These are phyloP conservation scores for Tethya wilhelma DNA, from an alignment of 37 sponge, comb jelly and placozoan species.

Conservation along the genomic window DNA sequence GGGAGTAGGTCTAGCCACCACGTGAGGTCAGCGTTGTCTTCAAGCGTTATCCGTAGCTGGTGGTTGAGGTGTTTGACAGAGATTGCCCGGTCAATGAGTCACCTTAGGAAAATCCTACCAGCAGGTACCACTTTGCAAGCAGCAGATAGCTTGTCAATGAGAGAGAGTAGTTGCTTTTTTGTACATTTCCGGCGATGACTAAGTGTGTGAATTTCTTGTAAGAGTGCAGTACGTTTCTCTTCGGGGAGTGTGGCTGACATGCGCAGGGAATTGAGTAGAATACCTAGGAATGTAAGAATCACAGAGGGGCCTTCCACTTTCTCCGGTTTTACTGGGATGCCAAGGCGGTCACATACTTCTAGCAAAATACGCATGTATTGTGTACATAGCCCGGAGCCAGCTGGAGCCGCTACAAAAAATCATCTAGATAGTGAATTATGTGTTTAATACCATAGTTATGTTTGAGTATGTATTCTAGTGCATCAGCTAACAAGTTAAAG, in stretches of 20 bases:
- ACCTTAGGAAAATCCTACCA: background rate
- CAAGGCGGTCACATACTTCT: background rate
- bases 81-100: slow-evolving; percentile 13
- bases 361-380: background rate
- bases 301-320: slow-evolving; percentile 14
- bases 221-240: slow-evolving; percentile 1
- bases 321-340: background rate
- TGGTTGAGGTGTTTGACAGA: background rate
- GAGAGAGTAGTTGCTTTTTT: slow-evolving; percentile 15
- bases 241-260: background rate
- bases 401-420: background rate
- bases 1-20: background rate
- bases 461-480: too few relatives aligned
- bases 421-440: too few relatives aligned
- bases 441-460: too few relatives aligned
- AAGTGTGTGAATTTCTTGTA: background rate
- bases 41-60: background rate
- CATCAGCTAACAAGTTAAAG: slow-evolving; percentile 11
- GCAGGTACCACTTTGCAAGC: slow-evolving; percentile 19
- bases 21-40: background rate
- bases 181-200: background rate
- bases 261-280: background rate
- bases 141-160: slow-evolving; percentile 8
- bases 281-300: slow-evolving; percentile 1
- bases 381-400: background rate